Evolutionary conservation across 1,140 invertebrate species (phyloP), one percentile per base, ranked within the genome.

Genomic region (Aphaenogaster ashmeadi): DNA sequence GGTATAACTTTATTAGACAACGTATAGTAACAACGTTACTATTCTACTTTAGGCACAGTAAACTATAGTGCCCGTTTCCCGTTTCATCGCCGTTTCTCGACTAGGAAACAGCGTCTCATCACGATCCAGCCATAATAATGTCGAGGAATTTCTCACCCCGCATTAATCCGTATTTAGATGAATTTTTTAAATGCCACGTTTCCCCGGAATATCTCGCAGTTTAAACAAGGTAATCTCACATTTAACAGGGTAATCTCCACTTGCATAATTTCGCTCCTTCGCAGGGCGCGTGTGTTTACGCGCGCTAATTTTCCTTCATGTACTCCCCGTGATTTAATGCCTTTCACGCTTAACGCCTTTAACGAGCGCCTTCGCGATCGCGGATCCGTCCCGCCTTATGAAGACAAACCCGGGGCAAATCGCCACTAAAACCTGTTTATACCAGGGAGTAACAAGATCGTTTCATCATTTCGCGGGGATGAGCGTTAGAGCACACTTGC

Each of bases 121-220:
- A 81, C 36, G 79, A 21, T 81, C 64, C 27, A 27, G 64, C 66
- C 52, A 71, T 81, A 81, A 81, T 81, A 81, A 81, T 44, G 52
- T 33, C 79, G 64, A 56, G 79, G 47, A 84, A 60, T 74, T 74
- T 74, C 54, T 84, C 54, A 74, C 3, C 21, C 41, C 9, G 27
- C 41, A 69, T 60, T 84, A 84, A 84, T 83, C 41, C 67, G 50
- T 75, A 75, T 58, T 75, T n/a, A 47, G 69, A 84, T 52, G 44
- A 84, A 60, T 60, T 75, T 60, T 75, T 83, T 38, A 74, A 27
- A 33, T 74, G 27, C 33, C 38, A 54, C 38, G 52, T 74, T 47
- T 47, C 66, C 50, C 21, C 7, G 52, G 21, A n/a, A 81, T 71
- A 58, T 83, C 80, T 74, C 80, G 52, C 52, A 21, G 11, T 71